Percentiles rank a stretch among this genome's conserved stretches.
Conservation (phyloP, 2,113 vertebrate genomes). For the Agapornis roseicollis region DNA sequence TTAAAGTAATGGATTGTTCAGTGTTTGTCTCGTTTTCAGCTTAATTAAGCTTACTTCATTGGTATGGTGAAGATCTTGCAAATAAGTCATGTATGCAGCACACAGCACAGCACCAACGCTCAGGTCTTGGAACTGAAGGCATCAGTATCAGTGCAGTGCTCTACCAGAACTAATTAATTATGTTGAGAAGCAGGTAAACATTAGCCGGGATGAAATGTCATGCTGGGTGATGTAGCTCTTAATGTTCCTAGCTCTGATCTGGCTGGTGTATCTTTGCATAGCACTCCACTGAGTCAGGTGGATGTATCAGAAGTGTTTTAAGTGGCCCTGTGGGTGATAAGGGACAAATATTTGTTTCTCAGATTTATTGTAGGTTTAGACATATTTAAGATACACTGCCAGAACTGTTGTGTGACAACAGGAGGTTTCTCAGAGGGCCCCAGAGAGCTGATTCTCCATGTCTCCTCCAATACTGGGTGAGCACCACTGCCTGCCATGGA, state of each 20-base stretch:
- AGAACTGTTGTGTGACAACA: not conserved
- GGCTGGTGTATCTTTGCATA: not conserved
- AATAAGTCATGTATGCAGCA: not conserved
- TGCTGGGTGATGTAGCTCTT: not conserved
- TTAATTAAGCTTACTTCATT: not conserved
- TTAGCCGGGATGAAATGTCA: not conserved
- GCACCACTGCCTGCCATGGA: not conserved
- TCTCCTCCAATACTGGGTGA: not conserved
- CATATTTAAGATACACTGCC: not conserved
- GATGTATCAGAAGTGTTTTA: not conserved
- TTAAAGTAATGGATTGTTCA: not conserved
- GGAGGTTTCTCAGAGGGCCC: not conserved
- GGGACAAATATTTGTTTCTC: slow-evolving; percentile 22
- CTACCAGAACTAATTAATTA: not conserved
- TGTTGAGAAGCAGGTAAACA: not conserved
- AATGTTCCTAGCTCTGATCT: not conserved
- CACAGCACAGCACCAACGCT: not conserved
- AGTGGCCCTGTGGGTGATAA: not conserved
- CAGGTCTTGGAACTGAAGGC: not conserved
- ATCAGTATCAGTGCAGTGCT: not conserved
- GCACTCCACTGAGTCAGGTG: not conserved
- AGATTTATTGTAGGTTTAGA: not conserved
- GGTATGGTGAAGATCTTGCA: not conserved
- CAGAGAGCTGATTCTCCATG: not conserved
- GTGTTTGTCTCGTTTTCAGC: not conserved